phyloP scores from a whole-genome alignment of 2,113 vertebrate species.

The Eretmochelys imbricata region DNA sequence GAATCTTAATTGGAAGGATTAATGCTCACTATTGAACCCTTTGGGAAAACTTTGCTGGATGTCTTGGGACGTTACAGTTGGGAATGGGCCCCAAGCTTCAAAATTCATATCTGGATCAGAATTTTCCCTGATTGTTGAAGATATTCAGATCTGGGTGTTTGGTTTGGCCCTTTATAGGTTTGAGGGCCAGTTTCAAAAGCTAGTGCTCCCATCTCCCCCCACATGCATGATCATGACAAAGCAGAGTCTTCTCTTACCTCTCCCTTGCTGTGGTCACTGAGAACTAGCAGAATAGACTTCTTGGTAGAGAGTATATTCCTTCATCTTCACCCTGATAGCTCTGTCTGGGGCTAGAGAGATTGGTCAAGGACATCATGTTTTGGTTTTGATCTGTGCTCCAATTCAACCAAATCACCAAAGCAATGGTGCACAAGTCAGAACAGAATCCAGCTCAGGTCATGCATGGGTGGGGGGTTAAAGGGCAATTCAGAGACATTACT shows the following conservation, averaged over 20 bases:
- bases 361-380: neutral
- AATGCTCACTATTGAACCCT: neutral
- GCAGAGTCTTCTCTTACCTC: neutral
- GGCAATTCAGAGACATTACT: neutral
- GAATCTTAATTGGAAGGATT: constrained; percentile 29
- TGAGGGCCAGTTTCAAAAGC: neutral
- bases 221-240: neutral
- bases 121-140: constrained; percentile 11
- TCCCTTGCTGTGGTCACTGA: neutral
- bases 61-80: constrained; percentile 1
- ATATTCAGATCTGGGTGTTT: neutral
- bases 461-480: neutral
- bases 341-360: neutral
- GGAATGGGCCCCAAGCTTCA: neutral
- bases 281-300: neutral
- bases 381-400: neutral
- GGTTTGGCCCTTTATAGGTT: neutral
- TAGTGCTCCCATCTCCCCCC: neutral
- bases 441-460: rapidly evolving
- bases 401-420: neutral
- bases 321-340: neutral
- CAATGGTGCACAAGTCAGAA: neutral
- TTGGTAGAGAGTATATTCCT: neutral
- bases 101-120: neutral
- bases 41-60: constrained; percentile 17